A percentile compares a stretch with the other conserved stretches of the same genome.
Evolutionary conservation across 2,797 vertebrate species (phyloP).

Genomic region (Urocyon cinereoargenteus): DNA sequence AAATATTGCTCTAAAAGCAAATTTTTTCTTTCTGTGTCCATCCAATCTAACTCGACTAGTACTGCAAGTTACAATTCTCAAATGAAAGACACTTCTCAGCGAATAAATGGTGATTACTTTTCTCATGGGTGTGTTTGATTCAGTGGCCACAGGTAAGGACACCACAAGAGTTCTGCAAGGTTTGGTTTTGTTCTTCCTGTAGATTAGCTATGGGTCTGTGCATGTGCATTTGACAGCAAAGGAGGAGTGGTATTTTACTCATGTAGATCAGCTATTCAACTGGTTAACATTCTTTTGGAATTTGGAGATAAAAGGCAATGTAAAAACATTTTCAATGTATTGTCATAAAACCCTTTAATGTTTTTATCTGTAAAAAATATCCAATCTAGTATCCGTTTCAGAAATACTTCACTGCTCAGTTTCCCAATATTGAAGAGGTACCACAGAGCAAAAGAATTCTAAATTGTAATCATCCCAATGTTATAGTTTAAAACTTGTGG

Average conservation of each 20-base stretch:
- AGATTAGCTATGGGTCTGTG: neutral
- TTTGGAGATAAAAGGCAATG: neutral
- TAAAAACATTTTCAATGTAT: conserved; percentile 5
- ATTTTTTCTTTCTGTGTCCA: neutral
- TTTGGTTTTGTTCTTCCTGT: neutral
- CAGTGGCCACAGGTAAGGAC: neutral
- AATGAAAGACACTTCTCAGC: neutral
- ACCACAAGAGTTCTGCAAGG: neutral
- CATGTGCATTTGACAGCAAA: neutral
- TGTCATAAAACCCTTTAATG: neutral
- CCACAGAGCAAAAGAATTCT: neutral
- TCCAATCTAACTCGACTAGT: neutral
- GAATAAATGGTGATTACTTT: neutral
- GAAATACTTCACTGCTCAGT: neutral
- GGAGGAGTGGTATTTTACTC: neutral
- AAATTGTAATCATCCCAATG: neutral
- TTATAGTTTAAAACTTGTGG: neutral
- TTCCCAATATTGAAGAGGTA: neutral
- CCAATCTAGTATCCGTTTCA: neutral
- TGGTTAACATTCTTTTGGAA: neutral
- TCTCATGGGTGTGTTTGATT: neutral
- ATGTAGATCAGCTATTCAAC: neutral
- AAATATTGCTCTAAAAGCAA: neutral
- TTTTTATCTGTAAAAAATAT: conserved; percentile 19
- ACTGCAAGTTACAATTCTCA: neutral